phyloP scores from a whole-genome alignment of 2,113 vertebrate genomes.

The Python bivittatus region DNA sequence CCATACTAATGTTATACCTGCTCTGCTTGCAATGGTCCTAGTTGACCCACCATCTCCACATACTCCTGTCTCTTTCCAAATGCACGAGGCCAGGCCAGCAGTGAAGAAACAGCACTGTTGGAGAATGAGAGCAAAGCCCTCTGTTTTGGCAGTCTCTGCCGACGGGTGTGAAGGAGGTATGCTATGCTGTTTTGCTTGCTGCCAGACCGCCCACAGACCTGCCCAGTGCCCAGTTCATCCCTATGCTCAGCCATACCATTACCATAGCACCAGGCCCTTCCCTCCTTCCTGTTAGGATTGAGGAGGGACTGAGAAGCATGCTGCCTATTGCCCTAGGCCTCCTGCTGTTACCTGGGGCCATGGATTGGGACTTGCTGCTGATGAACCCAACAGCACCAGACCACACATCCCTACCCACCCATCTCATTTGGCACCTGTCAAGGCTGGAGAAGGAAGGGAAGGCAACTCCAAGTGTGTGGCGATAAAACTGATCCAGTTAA shows the following conservation, averaged over 20 bases:
- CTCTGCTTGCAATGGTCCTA: neutral
- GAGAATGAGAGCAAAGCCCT: too few relatives aligned
- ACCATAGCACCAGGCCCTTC: too few relatives aligned
- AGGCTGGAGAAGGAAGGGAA: neutral
- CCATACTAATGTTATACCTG: neutral
- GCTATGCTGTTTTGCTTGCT: neutral
- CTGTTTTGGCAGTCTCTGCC: neutral
- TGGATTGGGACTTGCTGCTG: neutral
- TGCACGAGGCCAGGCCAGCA: neutral
- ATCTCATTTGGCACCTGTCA: neutral
- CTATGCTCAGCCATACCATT: neutral
- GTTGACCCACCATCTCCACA: neutral
- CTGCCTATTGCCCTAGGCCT: neutral
- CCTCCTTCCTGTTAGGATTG: neutral
- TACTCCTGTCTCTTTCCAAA: neutral
- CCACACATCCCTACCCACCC: neutral
- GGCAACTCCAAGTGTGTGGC: neutral
- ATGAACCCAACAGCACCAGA: neutral
- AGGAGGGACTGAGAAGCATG: neutral
- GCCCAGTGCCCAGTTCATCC: neutral
- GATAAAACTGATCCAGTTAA: neutral
- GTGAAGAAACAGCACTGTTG: neutral
- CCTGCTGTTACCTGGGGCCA: neutral
- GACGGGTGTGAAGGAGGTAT: neutral
- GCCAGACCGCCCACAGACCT: too few relatives aligned